These are phyloP conservation scores for Yponomeuta evonymella DNA, from an alignment of 2,888 invertebrate species.

Conservation along the genomic window DNA sequence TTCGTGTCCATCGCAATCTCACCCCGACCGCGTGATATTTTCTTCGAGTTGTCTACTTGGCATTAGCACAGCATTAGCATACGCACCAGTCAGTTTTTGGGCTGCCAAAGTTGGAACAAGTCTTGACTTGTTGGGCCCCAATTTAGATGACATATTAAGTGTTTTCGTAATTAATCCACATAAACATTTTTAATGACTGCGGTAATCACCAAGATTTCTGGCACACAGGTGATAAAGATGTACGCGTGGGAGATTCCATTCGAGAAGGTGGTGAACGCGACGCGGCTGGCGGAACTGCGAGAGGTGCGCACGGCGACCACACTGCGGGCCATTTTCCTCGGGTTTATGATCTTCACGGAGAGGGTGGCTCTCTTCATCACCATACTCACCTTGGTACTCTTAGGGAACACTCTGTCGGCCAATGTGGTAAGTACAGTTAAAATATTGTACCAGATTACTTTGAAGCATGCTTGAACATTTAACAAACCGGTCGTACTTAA, in stretches of 20 bases:
- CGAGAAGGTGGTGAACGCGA: constrained; percentile 82
- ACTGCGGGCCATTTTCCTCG: constrained; percentile 80
- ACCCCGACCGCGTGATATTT: too few relatives aligned
- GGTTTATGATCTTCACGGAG: constrained; percentile 88
- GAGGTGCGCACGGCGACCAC: constrained; percentile 79
- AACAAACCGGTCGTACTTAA: too few relatives aligned
- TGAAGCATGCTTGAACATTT: neutral
- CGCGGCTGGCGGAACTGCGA: constrained; percentile 76
- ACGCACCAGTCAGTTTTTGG: too few relatives aligned
- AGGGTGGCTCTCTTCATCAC: constrained; percentile 86
- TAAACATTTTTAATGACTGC: too few relatives aligned
- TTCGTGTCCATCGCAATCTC: too few relatives aligned
- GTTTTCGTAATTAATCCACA: too few relatives aligned
- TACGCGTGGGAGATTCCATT: constrained; percentile 97
- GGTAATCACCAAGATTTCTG: neutral
- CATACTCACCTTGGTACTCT: constrained; percentile 80
- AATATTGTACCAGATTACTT: neutral
- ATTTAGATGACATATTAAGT: too few relatives aligned
- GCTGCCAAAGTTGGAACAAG: too few relatives aligned
- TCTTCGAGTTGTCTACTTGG: too few relatives aligned
- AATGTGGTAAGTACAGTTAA: constrained; percentile 74
- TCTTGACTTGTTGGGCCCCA: too few relatives aligned
- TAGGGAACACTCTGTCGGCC: constrained; percentile 81
- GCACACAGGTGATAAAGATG: constrained; percentile 92
- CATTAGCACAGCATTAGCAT: too few relatives aligned